Base-by-base conservation (phyloP, 2,888 invertebrate genomes). In the Melinopterus prodromus region DNA sequence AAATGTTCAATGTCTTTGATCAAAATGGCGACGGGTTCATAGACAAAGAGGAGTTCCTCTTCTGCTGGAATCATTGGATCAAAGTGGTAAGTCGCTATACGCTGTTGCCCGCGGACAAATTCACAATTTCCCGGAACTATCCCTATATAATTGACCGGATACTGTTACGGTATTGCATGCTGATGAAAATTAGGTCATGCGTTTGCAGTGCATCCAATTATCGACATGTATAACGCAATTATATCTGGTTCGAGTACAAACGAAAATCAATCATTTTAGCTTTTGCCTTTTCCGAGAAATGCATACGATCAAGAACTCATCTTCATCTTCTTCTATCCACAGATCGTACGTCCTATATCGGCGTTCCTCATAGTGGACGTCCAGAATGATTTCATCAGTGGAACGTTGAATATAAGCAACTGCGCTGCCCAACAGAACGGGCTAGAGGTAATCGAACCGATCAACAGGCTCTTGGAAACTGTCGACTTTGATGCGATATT, bases 361-460 rank as follows among this genome's bases (percentile, higher is more conserved):
- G 98, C 96, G 35, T 95, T 99, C 88, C 91, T 99, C 82, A 93
- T 99, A 81, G 97, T 99, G 82, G 99, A 99, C 89, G 98, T 99
- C 37, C 99, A 99, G 91, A 99, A 99, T 90, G 99, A 99, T 91
- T 99, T 99, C 90, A 98, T 99, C 87, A 94, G 95, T 79, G 99
- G 99, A 71, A 96, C 97, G 6, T 92, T 99, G 85, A 96, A 98
- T 89, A 96, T 99, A 87, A 96, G 95, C 90, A 94, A 97, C 87
- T 98, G 98, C 89, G 96, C 96, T 81, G 98, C 98, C 16, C 95
- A 96, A 87, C 97, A 98, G 83, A 95, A 97, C 86, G 97, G 97
- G 83, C 92, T 93, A 78, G 97, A 97, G 92, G 97, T 98, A 77
- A 93, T 98, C 83, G 96, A 96, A 83, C 96, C 98, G 0, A 98